phyloP scores from a whole-genome alignment of 2,797 vertebrate species.

The Rousettus madagascariensis region DNA sequence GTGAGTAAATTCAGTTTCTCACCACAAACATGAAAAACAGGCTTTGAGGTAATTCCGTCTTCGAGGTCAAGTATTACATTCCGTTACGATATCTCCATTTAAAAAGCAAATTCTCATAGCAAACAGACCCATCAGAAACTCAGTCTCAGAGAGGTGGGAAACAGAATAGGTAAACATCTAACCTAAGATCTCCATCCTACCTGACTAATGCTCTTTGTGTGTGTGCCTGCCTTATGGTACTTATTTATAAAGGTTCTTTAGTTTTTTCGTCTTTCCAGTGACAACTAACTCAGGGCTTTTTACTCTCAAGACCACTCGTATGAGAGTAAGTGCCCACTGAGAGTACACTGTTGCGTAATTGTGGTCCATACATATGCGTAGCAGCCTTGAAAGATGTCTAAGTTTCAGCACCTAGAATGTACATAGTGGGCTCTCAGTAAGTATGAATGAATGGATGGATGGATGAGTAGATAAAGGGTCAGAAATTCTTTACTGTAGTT shows the following conservation, averaged over 20 bases:
- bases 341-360: neutral
- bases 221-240: rapidly evolving
- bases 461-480: neutral
- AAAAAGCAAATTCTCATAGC: neutral
- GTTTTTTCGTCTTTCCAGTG: constrained; percentile 9
- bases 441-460: neutral
- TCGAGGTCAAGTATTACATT: constrained; percentile 2
- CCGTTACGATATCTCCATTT: neutral
- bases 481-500: neutral
- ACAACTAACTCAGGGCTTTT: neutral
- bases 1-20: neutral
- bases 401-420: neutral
- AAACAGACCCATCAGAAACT: neutral
- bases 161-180: neutral
- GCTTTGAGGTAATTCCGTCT: neutral
- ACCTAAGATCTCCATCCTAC: neutral
- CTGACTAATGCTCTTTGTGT: neutral
- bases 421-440: neutral
- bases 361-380: too few relatives aligned
- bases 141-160: neutral
- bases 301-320: neutral
- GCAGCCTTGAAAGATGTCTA: neutral
- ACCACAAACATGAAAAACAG: neutral
- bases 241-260: neutral
- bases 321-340: neutral